Base-by-base conservation (phyloP, 1,140 invertebrate species). In the Zaprionus taronus region DNA sequence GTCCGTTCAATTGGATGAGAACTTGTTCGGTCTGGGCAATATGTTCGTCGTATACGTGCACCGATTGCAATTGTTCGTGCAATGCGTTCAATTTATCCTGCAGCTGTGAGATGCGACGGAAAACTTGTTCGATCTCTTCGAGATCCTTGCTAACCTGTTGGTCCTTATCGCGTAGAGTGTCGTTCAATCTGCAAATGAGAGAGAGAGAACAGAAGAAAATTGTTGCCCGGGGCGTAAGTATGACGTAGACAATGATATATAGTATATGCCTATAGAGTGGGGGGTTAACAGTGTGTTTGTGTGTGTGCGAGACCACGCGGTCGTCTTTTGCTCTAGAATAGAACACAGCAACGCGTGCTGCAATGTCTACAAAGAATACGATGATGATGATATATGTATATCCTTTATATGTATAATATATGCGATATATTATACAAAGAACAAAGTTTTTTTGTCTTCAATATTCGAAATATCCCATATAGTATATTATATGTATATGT, bases 11-110 rank as follows among this genome's bases (percentile, higher is more conserved):
- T 41, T 86, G 93, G 78, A 91, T 93, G 61, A 95, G 93, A 76
- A 93, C 94, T 77, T 83, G 84, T 89, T 94, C 95, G 74, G 93
- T 94, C 47, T 93, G 93, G 15, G 93, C 92, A 70, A 95, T 94
- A 93, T 96, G 94, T 61, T 95, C 94, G 77, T 95, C 96, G 92
- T 95, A 97, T 1, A 97, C 95, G 94, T 97, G 96, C 72, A 97
- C 95, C 55, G 93, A 92, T 41, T 94, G 94, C 31, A 96, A 94
- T 90, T 95, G 94, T 34, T 94, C 93, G 72, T 95, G 94, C 44
- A 96, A 92, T 31, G 94, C 93, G 79, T 95, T 94, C 60, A 97
- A 93, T 71, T 94, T 93, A 65, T 94, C 94, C 76, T 95, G 95
- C 78, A 96, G 93, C 64, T 94, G 91, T 49, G 95, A 94, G 68